These are phyloP conservation scores for Ophion ellenae DNA, from an alignment of 2,888 invertebrate species.

Conservation along the genomic window DNA sequence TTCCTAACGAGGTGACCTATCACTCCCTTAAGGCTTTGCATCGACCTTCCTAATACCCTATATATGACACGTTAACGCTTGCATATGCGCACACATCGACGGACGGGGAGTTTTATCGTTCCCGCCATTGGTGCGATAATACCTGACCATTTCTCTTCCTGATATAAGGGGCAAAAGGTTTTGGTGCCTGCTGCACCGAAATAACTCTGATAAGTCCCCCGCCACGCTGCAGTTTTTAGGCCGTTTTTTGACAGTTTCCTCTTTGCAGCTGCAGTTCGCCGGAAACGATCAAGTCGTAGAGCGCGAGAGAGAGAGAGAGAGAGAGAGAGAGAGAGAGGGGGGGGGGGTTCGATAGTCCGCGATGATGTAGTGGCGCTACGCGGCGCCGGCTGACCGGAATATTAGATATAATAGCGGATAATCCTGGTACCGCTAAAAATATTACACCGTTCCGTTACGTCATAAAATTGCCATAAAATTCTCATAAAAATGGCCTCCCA, in stretches of 20 bases:
- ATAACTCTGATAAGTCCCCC: conserved; percentile 51
- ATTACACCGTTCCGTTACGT: conserved; percentile 37
- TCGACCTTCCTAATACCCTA: background rate
- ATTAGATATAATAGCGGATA: conserved; percentile 46
- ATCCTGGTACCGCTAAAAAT: conserved; percentile 43
- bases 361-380: conserved; percentile 39
- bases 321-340: conserved; percentile 1
- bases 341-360: conserved; percentile 18
- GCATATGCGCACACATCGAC: background rate
- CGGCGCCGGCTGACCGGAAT: conserved; percentile 58
- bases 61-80: background rate
- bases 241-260: background rate
- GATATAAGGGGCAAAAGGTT: conserved; percentile 12
- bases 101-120: conserved; percentile 54
- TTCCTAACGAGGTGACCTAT: too few relatives aligned
- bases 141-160: conserved; percentile 29
- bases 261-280: conserved; percentile 6
- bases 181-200: conserved; percentile 48
- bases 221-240: background rate
- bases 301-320: conserved; percentile 12
- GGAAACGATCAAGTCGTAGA: conserved; percentile 62
- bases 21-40: background rate
- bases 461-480: conserved; percentile 44
- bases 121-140: conserved; percentile 45
- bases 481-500: conserved; percentile 14